Base-by-base conservation (phyloP, 2,113 vertebrate genomes). In the Bubalus kerabau region DNA sequence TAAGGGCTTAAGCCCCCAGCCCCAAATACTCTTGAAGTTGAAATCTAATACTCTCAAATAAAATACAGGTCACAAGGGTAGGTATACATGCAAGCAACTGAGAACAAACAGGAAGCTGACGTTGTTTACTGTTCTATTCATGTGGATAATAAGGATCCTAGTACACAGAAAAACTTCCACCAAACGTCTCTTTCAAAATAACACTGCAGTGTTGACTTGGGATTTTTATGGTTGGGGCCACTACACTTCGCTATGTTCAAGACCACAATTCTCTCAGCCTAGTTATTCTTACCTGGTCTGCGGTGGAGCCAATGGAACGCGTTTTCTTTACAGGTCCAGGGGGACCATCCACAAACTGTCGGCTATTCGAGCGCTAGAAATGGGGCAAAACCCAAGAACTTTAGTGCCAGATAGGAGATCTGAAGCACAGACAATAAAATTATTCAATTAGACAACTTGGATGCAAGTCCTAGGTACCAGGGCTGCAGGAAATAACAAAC, bases 261-360 rank as follows among this genome's bases (percentile, higher is more conserved):
- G n/a, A 87, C 8, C 80, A 64, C 10, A 92, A n/a, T 60, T 95
- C 57, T 95, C 30, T 84, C 93, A 74, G n/a, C 40, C 88, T 95
- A 50, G 80, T 46, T 84, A 23, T 83, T 60, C 97, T 76, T 97
- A 99, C 99, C 98, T 98, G 99, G 11, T 99, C 99, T 59, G 97
- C 98, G 6, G 99, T 98, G 92, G 97, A 99, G 85, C 99, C 99
- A 32, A 99, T 99, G 5, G 99, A 99, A n/a, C 99, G 99, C 7
- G 99, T 99, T 97, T 99, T 99, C 98, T 99, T 99, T 94, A 99
- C 96, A 97, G 98, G 99, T 90, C 96, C 97, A 19, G 99, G 99
- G 26, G 99, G 99, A 5, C 99, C 99, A 28, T 99, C 99, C 60
- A 98, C 76, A 30, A 99, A 99, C 97, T 99, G 99, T 97, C 99